Conservation (phyloP, 2,888 invertebrate genomes). For the Sycophila texana region DNA sequence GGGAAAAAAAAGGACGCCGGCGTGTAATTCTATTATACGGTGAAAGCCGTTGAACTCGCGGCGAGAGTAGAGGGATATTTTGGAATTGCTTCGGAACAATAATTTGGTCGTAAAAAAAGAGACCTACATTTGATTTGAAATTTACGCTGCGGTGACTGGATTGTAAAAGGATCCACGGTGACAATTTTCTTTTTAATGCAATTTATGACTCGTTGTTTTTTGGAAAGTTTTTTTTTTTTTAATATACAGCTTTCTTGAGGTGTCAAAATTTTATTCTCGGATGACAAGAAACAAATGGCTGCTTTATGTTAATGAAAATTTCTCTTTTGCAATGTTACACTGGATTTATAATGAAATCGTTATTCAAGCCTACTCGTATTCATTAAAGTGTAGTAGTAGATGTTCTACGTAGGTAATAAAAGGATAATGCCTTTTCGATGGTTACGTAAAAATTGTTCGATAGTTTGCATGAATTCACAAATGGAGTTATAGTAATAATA, state of each 20-base stretch:
- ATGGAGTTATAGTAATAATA: too few relatives aligned
- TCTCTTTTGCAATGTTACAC: too few relatives aligned
- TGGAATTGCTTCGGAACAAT: conserved; percentile 5
- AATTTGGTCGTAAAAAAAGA: conserved; percentile 12
- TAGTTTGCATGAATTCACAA: too few relatives aligned
- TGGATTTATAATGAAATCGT: too few relatives aligned
- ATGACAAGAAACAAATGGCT: not conserved
- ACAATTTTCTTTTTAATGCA: not conserved
- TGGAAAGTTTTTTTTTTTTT: conserved; percentile 7
- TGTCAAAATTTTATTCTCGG: not conserved
- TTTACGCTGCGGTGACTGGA: not conserved
- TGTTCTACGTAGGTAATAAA: too few relatives aligned
- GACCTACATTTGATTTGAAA: not conserved
- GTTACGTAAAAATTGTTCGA: too few relatives aligned
- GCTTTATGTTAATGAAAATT: too few relatives aligned
- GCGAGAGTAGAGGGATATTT: not conserved
- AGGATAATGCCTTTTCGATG: too few relatives aligned
- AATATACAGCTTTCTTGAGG: not conserved
- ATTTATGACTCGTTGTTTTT: conserved; percentile 1
- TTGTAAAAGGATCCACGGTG: not conserved
- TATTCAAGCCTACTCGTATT: too few relatives aligned
- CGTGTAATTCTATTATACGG: conserved; percentile 9
- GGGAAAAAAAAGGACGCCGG: not conserved
- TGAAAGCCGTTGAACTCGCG: conserved; percentile 22
- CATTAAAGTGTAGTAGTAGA: too few relatives aligned